Evolutionary conservation across 2,888 invertebrate genomes (phyloP).

Genomic region (Bombylius major): DNA sequence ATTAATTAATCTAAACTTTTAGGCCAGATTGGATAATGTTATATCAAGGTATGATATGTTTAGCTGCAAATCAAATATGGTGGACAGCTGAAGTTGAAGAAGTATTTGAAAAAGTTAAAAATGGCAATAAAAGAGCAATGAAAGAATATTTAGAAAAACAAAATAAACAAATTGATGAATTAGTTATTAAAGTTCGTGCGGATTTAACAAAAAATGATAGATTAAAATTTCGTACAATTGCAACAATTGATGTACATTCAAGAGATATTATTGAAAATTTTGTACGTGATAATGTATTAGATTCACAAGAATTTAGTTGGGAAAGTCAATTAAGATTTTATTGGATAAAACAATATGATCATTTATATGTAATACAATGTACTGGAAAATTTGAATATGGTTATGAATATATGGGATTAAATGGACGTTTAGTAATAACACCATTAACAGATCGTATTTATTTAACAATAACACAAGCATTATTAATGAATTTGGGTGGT

Average conservation of each 20-base stretch:
- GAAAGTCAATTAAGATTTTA: constrained; percentile 88
- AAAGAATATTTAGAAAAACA: constrained; percentile 68
- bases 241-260: constrained; percentile 86
- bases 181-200: constrained; percentile 59
- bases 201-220: constrained; percentile 70
- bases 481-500: constrained; percentile 83
- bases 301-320: constrained; percentile 82
- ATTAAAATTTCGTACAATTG: constrained; percentile 73
- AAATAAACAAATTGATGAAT: constrained; percentile 70
- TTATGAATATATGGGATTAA: constrained; percentile 91
- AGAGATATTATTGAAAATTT: constrained; percentile 79
- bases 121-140: constrained; percentile 76
- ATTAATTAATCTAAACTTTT: background rate
- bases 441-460: constrained; percentile 88
- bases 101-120: constrained; percentile 53
- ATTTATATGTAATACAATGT: constrained; percentile 72
- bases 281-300: constrained; percentile 67
- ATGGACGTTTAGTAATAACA: constrained; percentile 81
- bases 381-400: constrained; percentile 79
- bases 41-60: constrained; percentile 76
- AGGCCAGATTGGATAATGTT: constrained; percentile 81
- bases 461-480: constrained; percentile 82
- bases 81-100: constrained; percentile 94
- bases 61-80: constrained; percentile 84
- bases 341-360: constrained; percentile 72